These are phyloP conservation scores for Vanessa atalanta DNA, from an alignment of 1,140 invertebrate genomes.

Conservation along the genomic window DNA sequence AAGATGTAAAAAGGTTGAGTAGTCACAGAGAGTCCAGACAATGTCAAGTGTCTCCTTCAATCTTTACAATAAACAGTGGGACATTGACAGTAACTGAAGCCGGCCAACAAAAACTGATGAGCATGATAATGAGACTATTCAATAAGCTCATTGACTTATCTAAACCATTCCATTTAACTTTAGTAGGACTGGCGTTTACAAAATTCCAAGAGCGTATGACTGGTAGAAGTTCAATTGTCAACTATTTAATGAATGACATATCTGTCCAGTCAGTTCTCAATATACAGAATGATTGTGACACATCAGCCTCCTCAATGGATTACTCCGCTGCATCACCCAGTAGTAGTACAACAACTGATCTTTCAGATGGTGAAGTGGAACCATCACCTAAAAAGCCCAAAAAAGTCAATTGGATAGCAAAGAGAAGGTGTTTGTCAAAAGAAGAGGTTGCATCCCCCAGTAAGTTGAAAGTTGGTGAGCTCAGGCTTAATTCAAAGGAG, in stretches of 20 bases:
- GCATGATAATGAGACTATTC: conserved; percentile 87
- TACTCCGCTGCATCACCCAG: conserved; percentile 81
- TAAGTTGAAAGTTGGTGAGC: conserved; percentile 83
- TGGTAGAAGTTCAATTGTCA: conserved; percentile 84
- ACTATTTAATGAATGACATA: conserved; percentile 86
- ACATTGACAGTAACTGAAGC: conserved; percentile 79
- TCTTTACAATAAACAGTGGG: conserved; percentile 82
- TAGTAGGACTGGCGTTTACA: conserved; percentile 88
- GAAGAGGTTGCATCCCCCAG: conserved; percentile 82
- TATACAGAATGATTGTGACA: conserved; percentile 81
- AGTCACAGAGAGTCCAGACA: conserved; percentile 87
- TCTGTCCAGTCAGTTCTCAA: conserved; percentile 87
- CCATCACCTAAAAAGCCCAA: conserved; percentile 86
- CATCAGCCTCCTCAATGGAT: conserved; percentile 80
- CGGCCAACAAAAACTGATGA: conserved; percentile 84
- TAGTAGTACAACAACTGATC: conserved; percentile 80
- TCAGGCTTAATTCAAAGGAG: conserved; percentile 82
- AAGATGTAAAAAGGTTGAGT: conserved; percentile 81
- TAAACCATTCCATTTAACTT: conserved; percentile 88
- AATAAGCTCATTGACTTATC: conserved; percentile 86
- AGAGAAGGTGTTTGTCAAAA: conserved; percentile 71
- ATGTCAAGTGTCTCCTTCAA: conserved; percentile 84
- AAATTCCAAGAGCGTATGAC: conserved; percentile 87
- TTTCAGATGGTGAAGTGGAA: conserved; percentile 83
- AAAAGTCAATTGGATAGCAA: conserved; percentile 74